A percentile compares a stretch with the other conserved stretches of the same genome.
Evolutionary conservation across 2,797 vertebrate genomes (phyloP).

Genomic region (Yasuhikotakia modesta): DNA sequence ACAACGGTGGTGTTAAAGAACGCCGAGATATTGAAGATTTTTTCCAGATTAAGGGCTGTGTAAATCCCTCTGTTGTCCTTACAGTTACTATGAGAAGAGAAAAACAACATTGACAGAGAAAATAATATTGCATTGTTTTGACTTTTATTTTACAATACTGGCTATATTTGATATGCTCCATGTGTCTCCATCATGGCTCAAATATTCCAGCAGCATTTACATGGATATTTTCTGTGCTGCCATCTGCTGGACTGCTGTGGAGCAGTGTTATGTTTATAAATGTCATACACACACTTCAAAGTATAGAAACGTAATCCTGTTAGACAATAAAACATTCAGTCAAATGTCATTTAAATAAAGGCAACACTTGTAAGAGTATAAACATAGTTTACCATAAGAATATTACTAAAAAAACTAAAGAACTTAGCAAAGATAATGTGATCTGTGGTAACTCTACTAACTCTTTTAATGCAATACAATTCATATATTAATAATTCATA

Average conservation of each 20-base stretch:
- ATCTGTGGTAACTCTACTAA: too few relatives aligned
- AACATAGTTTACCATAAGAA: too few relatives aligned
- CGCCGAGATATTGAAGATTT: conserved; percentile 84
- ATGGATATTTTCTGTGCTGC: conserved; percentile 14
- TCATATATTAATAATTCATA: too few relatives aligned
- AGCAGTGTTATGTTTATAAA: neutral
- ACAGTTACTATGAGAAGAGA: conserved; percentile 78
- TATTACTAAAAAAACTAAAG: too few relatives aligned
- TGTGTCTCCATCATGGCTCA: neutral
- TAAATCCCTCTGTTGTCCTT: conserved; percentile 92
- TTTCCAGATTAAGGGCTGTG: conserved; percentile 84
- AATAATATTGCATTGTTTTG: too few relatives aligned
- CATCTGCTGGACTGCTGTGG: conserved; percentile 40
- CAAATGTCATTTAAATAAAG: too few relatives aligned
- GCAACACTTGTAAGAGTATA: too few relatives aligned
- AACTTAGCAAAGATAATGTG: too few relatives aligned
- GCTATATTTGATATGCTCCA: neutral
- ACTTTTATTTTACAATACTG: neutral
- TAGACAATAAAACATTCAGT: too few relatives aligned
- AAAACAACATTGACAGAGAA: neutral
- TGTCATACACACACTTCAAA: too few relatives aligned
- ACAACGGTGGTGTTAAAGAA: conserved; percentile 84
- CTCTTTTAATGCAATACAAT: too few relatives aligned
- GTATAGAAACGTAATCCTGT: too few relatives aligned
- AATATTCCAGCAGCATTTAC: neutral